A percentile compares a stretch with the other conserved stretches of the same genome.
These are phyloP conservation scores for Mastacembelus armatus DNA, from an alignment of 2,797 vertebrate species.

Conservation along the genomic window DNA sequence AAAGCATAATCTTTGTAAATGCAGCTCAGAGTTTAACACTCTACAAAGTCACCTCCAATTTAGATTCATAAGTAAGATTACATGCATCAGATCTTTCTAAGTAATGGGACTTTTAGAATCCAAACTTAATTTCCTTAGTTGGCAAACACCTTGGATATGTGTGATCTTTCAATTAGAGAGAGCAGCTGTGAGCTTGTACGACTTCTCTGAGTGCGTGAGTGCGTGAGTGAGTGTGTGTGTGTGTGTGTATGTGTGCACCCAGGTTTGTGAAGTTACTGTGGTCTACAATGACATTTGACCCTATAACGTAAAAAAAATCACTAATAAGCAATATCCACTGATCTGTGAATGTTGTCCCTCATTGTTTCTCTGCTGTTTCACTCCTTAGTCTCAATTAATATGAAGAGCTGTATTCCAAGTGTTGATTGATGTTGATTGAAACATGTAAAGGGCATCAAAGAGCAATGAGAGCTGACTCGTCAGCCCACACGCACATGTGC, in stretches of 20 bases:
- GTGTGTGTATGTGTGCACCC: constrained; percentile 4
- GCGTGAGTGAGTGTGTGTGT: no score
- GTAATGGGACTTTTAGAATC: constrained; percentile 58
- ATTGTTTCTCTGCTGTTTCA: constrained; percentile 27
- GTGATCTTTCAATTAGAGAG: constrained; percentile 63
- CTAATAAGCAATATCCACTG: constrained; percentile 41
- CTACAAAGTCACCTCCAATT: constrained; percentile 76
- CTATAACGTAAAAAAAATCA: constrained; percentile 41
- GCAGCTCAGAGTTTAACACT: constrained; percentile 63
- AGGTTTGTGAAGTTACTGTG: constrained; percentile 46
- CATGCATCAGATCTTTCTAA: constrained; percentile 68
- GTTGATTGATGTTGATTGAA: constrained; percentile 83
- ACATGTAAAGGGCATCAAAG: constrained; percentile 80
- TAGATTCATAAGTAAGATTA: constrained; percentile 73
- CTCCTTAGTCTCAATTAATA: constrained; percentile 64
- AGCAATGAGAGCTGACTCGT: constrained; percentile 50
- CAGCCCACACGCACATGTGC: neutral
- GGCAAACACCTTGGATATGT: constrained; percentile 59
- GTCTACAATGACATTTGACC: constrained; percentile 56
- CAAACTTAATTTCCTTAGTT: constrained; percentile 70
- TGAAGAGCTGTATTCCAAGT: constrained; percentile 61
- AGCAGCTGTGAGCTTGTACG: constrained; percentile 41
- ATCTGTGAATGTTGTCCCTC: constrained; percentile 40
- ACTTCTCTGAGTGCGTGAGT: no score
- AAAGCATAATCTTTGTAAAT: constrained; percentile 62